Percentiles rank a stretch among this genome's conserved stretches.
Conservation (phyloP, 2,888 invertebrate genomes). For the Habrosyne pyritoides region DNA sequence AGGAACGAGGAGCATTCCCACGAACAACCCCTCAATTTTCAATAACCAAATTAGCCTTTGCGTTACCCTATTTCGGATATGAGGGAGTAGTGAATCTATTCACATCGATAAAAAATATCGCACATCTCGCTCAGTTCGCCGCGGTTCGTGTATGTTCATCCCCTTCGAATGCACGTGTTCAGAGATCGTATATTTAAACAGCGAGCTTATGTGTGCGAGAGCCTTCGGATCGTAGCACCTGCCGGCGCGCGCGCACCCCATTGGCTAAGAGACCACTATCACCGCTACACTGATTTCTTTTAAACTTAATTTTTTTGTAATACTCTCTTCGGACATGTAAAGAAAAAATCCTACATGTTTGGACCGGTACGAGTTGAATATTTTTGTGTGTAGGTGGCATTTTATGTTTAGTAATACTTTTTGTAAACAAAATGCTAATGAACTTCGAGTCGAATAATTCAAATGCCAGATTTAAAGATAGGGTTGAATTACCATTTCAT, state of each 20-base stretch:
- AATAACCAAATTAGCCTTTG: constrained; percentile 85
- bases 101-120: constrained; percentile 77
- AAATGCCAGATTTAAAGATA: constrained; percentile 49
- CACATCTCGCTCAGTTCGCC: constrained; percentile 55
- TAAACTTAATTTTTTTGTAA: constrained; percentile 76
- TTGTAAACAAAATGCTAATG: constrained; percentile 75
- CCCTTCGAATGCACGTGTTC: constrained; percentile 84
- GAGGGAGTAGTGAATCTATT: constrained; percentile 83
- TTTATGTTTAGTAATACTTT: constrained; percentile 69
- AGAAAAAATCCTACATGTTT: constrained; percentile 80
- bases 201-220: constrained; percentile 69
- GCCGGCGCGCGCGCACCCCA: constrained; percentile 76
- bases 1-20: constrained; percentile 86
- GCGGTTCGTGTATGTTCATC: constrained; percentile 63
- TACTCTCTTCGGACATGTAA: constrained; percentile 73
- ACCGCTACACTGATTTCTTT: constrained; percentile 83
- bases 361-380: constrained; percentile 75
- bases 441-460: constrained; percentile 53
- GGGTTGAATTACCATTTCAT: constrained; percentile 31
- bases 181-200: constrained; percentile 73
- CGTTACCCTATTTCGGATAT: constrained; percentile 84
- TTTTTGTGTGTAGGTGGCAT: constrained; percentile 80
- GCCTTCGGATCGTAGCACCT: constrained; percentile 72
- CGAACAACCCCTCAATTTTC: constrained; percentile 85
- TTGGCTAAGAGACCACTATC: constrained; percentile 75